Evolutionary conservation across 2,888 invertebrate genomes (phyloP).

Genomic region (Eilema depressum): DNA sequence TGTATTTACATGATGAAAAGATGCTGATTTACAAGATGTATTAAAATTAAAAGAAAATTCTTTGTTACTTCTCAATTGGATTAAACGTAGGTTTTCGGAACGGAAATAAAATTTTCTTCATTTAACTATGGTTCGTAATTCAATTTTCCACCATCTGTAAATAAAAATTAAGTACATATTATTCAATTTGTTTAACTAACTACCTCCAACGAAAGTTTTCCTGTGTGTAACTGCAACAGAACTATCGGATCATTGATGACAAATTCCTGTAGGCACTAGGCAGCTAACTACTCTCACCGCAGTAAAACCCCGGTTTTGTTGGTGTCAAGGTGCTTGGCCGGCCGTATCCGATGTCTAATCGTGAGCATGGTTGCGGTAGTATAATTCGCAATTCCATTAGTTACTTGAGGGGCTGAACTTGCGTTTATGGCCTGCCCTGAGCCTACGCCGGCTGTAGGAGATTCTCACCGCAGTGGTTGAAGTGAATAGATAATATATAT

Average conservation of each 20-base stretch:
- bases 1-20: no score
- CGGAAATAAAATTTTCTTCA: no score
- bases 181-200: not conserved
- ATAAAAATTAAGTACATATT: not conserved
- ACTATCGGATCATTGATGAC: constrained; percentile 6
- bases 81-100: no score
- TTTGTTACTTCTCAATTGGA: no score
- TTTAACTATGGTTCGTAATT: not conserved
- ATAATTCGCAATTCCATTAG: constrained; percentile 68
- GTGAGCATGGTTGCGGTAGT: constrained; percentile 51
- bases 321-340: constrained; percentile 50
- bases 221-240: not conserved
- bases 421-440: constrained; percentile 50
- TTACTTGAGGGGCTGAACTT: constrained; percentile 53
- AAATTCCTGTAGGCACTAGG: constrained; percentile 37
- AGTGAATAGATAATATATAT: constrained; percentile 5
- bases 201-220: not conserved
- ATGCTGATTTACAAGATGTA: no score
- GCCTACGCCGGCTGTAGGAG: constrained; percentile 13
- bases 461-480: not conserved
- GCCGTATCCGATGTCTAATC: constrained; percentile 42
- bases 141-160: not conserved
- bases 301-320: constrained; percentile 42
- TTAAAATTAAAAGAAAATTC: no score
- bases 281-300: constrained; percentile 28